phyloP scores from a whole-genome alignment of 2,888 invertebrate genomes.

The Sminthurides aquaticus region DNA sequence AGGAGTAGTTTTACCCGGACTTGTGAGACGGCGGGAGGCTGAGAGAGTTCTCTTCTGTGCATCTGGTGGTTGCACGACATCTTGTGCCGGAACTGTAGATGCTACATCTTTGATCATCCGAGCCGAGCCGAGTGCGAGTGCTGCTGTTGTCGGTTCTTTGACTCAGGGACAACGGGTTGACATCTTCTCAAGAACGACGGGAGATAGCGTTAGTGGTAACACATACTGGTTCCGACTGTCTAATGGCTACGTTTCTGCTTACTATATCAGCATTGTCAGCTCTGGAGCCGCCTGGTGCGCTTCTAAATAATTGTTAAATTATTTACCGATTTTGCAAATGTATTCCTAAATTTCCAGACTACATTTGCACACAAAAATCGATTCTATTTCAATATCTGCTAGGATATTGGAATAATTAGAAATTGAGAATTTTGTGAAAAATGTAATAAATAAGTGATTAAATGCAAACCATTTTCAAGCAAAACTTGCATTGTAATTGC shows the following conservation, averaged over 20 bases:
- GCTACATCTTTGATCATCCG: conserved; percentile 21
- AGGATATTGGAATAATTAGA: too few species aligned
- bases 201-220: conserved; percentile 21
- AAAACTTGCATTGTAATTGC: too few species aligned
- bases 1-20: conserved; percentile 23
- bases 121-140: conserved; percentile 11
- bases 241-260: conserved; percentile 21
- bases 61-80: conserved; percentile 22
- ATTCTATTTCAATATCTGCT: too few species aligned
- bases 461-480: too few species aligned
- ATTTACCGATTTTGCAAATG: too few species aligned
- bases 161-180: conserved; percentile 10
- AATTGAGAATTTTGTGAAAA: too few species aligned
- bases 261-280: conserved; percentile 16
- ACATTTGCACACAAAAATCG: too few species aligned
- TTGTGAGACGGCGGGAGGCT: conserved; percentile 31
- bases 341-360: too few species aligned
- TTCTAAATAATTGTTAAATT: not conserved
- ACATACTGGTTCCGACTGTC: conserved; percentile 22
- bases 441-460: too few species aligned
- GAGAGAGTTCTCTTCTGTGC: conserved; percentile 35
- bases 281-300: conserved; percentile 22
- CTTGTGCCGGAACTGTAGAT: conserved; percentile 16
- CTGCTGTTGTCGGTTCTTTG: conserved; percentile 11
- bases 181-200: conserved; percentile 14